Evolutionary conservation across 2,888 invertebrate genomes (phyloP), one percentile per base, ranked within the genome.

Genomic region (Bellardia pandia): DNA sequence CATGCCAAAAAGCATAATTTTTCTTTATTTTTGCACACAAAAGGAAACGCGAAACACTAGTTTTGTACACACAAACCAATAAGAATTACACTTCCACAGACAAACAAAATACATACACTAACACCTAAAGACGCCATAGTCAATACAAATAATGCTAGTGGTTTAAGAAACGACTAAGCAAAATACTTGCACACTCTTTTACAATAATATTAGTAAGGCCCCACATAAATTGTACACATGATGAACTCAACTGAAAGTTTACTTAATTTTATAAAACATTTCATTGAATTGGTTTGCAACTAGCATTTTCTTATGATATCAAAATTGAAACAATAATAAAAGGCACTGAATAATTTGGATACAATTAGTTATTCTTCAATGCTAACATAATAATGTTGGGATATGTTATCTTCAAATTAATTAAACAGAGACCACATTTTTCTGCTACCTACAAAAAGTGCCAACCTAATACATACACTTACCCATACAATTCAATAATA

Each of bases 1-100:
- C 62, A 45, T n/a, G 8, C 16, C 90, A 92, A 91, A 89, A 90
- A 86, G 8, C 16, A 76, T 71, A 68, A 60, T 51, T 82, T 83
- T 53, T 71, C 40, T 58, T 51, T 23, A 30, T 11, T 60, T 40
- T 30, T n/a, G 37, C 60, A 51, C 6, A 23, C 3, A 33, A 75
- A 53, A 16, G 40, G 1, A 69, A 76, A 33, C 8, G 51, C 2
- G 6, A 58, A 77, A 37, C 16, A 33, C 30, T 53, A 40, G 42
- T 30, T 71, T 45, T 6, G 14, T 7, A 16, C 33, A 56, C 33
- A 64, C 33, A 71, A n/a, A 71, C 53, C 2, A 7, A 45, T 45
- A 9, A 45, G 6, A 37, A 9, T 13, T 13, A 13, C 9, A 11
- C 51, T 3, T 5, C 4, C 33, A 13, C 2, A 30, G 2, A 58